These are phyloP conservation scores for Zoroaster sp. DNA, from an alignment of 53 echinoderm and acorn worm genomes.

Conservation along the genomic window DNA sequence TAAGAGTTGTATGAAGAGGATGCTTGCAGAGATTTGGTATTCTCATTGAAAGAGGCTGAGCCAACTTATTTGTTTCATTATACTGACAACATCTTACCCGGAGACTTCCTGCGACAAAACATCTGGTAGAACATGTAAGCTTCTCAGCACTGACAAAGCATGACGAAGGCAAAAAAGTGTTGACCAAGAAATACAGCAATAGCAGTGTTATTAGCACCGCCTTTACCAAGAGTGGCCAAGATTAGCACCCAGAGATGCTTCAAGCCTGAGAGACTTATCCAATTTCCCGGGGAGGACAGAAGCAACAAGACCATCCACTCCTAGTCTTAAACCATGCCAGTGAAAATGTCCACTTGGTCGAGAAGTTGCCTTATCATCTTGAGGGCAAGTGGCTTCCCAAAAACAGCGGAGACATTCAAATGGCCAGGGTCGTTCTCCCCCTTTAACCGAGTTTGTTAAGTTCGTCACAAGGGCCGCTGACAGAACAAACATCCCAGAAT, in stretches of 20 bases:
- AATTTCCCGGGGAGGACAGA: constrained; percentile 45
- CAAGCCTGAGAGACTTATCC: constrained; percentile 56
- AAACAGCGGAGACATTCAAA: no score
- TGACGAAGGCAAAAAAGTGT: constrained; percentile 22
- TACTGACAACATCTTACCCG: no score
- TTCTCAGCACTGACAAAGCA: constrained; percentile 38
- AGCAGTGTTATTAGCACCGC: constrained; percentile 51
- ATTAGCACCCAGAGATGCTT: constrained; percentile 26
- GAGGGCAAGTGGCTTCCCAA: no score
- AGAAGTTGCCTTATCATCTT: constrained; percentile 43
- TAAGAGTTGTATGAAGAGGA: no score
- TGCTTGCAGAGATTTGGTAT: no score
- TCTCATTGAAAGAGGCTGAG: no score
- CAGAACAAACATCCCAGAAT: no score
- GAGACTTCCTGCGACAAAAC: no score
- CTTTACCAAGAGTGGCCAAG: constrained; percentile 44
- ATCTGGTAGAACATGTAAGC: constrained; percentile 17
- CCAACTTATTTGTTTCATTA: no score
- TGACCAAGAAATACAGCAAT: constrained; percentile 48
- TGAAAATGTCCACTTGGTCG: constrained; percentile 54
- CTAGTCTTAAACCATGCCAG: constrained; percentile 58
- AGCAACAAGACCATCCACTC: constrained; percentile 39
- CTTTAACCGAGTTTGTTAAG: no score
- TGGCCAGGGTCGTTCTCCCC: no score
- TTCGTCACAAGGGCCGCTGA: no score